Evolutionary conservation across 92 coral and sea anemone genomes (phyloP).

Genomic region (Ricordea florida): DNA sequence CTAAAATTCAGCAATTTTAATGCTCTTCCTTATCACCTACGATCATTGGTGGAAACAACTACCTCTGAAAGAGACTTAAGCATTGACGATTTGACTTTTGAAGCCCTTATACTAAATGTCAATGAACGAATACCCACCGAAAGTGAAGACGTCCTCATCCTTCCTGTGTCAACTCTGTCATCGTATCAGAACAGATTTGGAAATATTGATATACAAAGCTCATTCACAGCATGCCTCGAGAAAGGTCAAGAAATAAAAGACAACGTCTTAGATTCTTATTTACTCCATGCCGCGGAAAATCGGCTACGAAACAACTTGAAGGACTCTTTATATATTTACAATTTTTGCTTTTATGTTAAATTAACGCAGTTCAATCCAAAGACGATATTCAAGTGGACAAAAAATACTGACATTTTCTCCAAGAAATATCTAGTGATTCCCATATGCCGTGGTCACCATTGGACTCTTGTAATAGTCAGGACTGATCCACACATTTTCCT

Average conservation of each 20-base stretch:
- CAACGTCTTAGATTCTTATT: no score
- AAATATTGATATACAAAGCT: not conserved
- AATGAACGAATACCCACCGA: not conserved
- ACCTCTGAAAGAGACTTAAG: not conserved
- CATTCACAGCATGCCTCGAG: not conserved
- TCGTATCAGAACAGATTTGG: conserved; percentile 7
- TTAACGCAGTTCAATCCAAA: not conserved
- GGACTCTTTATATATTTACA: not conserved
- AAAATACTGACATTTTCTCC: not conserved
- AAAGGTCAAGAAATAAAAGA: no score
- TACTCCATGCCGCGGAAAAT: no score
- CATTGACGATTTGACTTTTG: not conserved
- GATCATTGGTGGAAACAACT: not conserved
- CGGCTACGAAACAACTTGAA: no score
- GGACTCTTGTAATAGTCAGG: no score
- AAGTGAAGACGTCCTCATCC: conserved; percentile 9
- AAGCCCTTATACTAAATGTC: not conserved
- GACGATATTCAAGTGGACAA: no score
- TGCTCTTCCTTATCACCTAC: not conserved
- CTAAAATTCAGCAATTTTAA: not conserved
- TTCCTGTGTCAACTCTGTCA: conserved; percentile 17
- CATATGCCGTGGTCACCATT: not conserved
- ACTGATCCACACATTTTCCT: not conserved
- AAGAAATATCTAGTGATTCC: not conserved
- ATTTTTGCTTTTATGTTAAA: not conserved